Evolutionary conservation across 2,888 invertebrate species (phyloP).

Genomic region (Sphecodes monilicornis): DNA sequence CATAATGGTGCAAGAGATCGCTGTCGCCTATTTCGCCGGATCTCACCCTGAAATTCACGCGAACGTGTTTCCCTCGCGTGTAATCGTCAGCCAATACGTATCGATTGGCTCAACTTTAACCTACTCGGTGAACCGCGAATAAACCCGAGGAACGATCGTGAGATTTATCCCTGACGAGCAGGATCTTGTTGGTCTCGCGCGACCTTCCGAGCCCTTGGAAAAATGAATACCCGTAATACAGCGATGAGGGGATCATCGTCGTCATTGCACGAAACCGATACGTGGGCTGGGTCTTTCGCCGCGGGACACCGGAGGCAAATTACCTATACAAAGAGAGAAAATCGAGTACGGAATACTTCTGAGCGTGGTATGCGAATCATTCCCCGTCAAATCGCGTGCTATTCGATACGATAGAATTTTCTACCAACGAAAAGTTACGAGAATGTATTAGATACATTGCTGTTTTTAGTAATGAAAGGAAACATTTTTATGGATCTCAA

Average conservation of each 20-base stretch:
- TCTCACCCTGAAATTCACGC: slow-evolving; percentile 2
- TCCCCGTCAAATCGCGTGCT: slow-evolving; percentile 16
- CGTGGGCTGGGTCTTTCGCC: slow-evolving; percentile 62
- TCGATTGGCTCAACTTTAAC: slow-evolving; percentile 12
- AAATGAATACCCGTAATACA: slow-evolving; percentile 29
- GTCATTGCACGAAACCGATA: slow-evolving; percentile 65
- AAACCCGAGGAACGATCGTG: slow-evolving; percentile 9
- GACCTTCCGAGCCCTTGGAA: slow-evolving; percentile 20
- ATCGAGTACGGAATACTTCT: slow-evolving; percentile 44
- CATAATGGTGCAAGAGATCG: background rate
- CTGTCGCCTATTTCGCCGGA: background rate
- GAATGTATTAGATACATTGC: background rate
- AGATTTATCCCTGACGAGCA: slow-evolving; percentile 12
- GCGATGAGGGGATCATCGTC: slow-evolving; percentile 55
- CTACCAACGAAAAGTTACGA: background rate
- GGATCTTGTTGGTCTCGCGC: slow-evolving; percentile 11
- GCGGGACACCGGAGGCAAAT: slow-evolving; percentile 70
- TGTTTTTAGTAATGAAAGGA: background rate
- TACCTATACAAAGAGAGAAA: slow-evolving; percentile 62
- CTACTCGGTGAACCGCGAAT: slow-evolving; percentile 2
- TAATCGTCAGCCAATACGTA: background rate
- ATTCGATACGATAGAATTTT: slow-evolving; percentile 7
- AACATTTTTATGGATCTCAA: background rate
- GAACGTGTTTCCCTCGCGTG: slow-evolving; percentile 16
- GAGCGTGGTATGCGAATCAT: slow-evolving; percentile 39